Base-by-base conservation (phyloP, 2,797 vertebrate species). In the Linurgus olivaceus region DNA sequence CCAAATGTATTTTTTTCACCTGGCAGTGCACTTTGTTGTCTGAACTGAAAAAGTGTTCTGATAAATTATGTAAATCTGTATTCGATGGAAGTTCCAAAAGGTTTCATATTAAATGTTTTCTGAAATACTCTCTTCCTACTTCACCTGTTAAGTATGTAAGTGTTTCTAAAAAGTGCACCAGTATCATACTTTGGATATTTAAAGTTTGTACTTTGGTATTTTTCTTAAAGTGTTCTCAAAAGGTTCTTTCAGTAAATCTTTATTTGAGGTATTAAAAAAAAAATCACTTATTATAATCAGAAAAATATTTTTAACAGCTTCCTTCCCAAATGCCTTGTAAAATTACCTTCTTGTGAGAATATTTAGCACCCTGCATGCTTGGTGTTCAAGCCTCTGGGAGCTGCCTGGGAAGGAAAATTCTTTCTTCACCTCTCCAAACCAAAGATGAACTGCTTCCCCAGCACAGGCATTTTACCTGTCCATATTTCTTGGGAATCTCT, bases 71-170 rank as follows among this genome's bases (percentile, higher is more conserved):
- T 96, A 95, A 96, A 95, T 94, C 95, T 97, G 94, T 96, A 94
- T 95, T 95, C n/a, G 11, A 81, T 96, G 91, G 88, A 96, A 95
- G 91, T 96, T 96, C 95, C 93, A 92, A 86, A 96, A 95, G 89
- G 63, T 90, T 96, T 97, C 92, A 79, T 96, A 96, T 97, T 96
- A 97, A 96, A 96, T 95, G 94, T 95, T 95, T 96, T 90, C 94
- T 96, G 95, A 91, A 95, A 94, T 95, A 88, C 91, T 94, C 85
- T 96, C 85, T 94, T 96, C 86, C 80, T 95, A 82, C 78, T 97
- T 95, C 74, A 96, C 88, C 95, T 95, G 67, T 87, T 94, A 95
- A 94, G 80, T 94, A 96, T 95, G 74, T 96, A 95, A 81, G 70
- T 90, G 86, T 92, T 96, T 90, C 83, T 76, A 76, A 50, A 86